Evolutionary conservation across 1,140 invertebrate species (phyloP).

Genomic region (Drosophila persimilis): DNA sequence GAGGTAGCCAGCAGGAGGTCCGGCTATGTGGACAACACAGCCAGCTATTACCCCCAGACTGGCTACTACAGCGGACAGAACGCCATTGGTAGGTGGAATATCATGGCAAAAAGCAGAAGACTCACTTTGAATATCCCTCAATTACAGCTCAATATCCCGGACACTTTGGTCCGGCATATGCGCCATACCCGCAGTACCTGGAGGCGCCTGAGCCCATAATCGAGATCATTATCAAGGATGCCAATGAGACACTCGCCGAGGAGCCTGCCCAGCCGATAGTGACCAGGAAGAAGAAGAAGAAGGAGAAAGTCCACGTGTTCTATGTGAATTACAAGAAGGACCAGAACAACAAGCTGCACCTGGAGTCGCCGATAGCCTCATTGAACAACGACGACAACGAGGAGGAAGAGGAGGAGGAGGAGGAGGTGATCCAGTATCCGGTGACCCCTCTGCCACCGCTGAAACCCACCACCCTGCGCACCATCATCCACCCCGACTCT

Average conservation of each 20-base stretch:
- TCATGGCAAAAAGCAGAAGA: no score
- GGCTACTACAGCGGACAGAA: conserved; percentile 75
- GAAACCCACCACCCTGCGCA: conserved; percentile 89
- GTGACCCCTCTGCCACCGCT: conserved; percentile 88
- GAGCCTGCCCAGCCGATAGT: conserved; percentile 85
- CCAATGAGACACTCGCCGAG: conserved; percentile 90
- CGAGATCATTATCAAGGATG: conserved; percentile 95
- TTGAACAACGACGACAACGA: conserved; percentile 76
- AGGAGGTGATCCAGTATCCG: conserved; percentile 91
- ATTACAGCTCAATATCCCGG: conserved; percentile 69
- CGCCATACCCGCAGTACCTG: conserved; percentile 85
- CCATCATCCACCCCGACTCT: conserved; percentile 92
- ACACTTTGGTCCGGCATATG: conserved; percentile 48
- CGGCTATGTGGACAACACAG: conserved; percentile 58
- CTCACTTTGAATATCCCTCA: background rate
- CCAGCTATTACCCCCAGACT: conserved; percentile 58
- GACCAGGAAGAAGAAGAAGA: conserved; percentile 85
- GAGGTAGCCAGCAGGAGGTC: conserved; percentile 70
- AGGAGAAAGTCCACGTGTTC: conserved; percentile 94
- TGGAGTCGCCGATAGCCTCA: conserved; percentile 78
- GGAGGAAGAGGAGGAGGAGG: conserved; percentile 84
- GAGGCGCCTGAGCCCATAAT: conserved; percentile 94
- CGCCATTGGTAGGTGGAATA: conserved; percentile 61
- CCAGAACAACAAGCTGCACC: conserved; percentile 84
- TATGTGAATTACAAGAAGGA: conserved; percentile 95